Base-by-base conservation (phyloP, 2,888 invertebrate species). In the Perdita meconis region DNA sequence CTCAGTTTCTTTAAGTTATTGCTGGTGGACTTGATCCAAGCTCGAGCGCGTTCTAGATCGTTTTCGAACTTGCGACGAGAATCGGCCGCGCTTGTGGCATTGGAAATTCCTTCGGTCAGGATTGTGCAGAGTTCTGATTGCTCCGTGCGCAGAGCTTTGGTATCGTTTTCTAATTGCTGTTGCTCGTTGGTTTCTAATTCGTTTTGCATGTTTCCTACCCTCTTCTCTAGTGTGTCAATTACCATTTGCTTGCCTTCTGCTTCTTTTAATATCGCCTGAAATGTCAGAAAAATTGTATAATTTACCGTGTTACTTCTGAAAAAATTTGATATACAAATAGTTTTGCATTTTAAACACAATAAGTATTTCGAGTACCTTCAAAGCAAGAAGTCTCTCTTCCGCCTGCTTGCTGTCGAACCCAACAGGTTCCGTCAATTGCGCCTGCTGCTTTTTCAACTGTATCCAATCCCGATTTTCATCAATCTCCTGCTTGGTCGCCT, bases 111-210 rank as follows among this genome's bases (percentile, higher is more conserved):
- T 78, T 95, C 94, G 88, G 96, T 96, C 1, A 97, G 93, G 3
- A 95, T 94, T 0, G 95, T 94, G 0, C 95, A 94, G 1, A 98
- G 92, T 87, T 96, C 95, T 72, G 95, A 95, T 87, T 97, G 97
- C 88, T 97, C 96, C 0, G 94, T 93, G 24, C 95, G 95, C 0
- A 98, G 92, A 87, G 95, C 95, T 80, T 95, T 95, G 47, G 98
- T 92, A 40, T 96, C 95, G 0, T 95, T 94, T 89, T 97, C 96
- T 59, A 98, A 92, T 89, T 96, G 95, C 83, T 96, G 95, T 84
- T 97, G 96, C 92, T 98, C 98, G 0, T 95, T 95, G 5, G 96
- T 95, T 91, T 98, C 98, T 42, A 98, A 92, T 91, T 98, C 98
- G 73, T 96, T 95, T 88, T 96, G 95, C 93, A 98, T 96, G 82